A percentile compares a stretch with the other conserved stretches of the same genome.
These are phyloP conservation scores for Ciona savignyi DNA, from an alignment of 23 tunicate genomes.

Conservation along the genomic window DNA sequence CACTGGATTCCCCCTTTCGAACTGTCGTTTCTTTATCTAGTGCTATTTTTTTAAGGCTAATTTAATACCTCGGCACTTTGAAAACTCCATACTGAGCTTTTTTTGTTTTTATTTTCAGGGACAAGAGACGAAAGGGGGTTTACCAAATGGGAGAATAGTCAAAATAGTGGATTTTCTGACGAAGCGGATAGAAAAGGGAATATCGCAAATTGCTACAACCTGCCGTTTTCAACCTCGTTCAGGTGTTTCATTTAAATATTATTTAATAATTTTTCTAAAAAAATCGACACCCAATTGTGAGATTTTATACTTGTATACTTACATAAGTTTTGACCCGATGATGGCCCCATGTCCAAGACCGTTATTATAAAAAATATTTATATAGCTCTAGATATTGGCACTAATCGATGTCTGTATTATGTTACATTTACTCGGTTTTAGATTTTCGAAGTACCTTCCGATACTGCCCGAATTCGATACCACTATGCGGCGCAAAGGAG, in stretches of 20 bases:
- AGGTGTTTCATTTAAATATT: too few species aligned
- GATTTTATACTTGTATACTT: too few species aligned
- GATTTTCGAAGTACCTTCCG: slow-evolving; percentile 32
- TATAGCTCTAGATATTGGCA: neutral
- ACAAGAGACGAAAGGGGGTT: slow-evolving; percentile 33
- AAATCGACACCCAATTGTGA: too few species aligned
- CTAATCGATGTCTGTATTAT: neutral
- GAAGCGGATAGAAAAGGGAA: neutral
- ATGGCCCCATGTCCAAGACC: neutral
- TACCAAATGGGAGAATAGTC: slow-evolving; percentile 10
- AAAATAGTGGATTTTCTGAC: neutral
- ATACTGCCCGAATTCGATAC: slow-evolving; percentile 31
- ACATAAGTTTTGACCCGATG: neutral
- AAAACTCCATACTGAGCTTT: neutral
- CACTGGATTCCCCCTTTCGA: neutral
- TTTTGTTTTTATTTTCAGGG: slow-evolving; percentile 9
- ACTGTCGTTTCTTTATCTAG: neutral
- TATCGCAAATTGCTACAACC: neutral
- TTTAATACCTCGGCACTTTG: neutral
- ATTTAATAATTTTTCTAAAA: too few species aligned
- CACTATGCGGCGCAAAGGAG: neutral
- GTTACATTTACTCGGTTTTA: neutral
- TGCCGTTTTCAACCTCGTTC: slow-evolving; percentile 31
- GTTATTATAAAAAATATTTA: neutral
- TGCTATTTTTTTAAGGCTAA: too few species aligned